phyloP scores from a whole-genome alignment of 2,113 vertebrate genomes.

The Nothoprocta pentlandii region DNA sequence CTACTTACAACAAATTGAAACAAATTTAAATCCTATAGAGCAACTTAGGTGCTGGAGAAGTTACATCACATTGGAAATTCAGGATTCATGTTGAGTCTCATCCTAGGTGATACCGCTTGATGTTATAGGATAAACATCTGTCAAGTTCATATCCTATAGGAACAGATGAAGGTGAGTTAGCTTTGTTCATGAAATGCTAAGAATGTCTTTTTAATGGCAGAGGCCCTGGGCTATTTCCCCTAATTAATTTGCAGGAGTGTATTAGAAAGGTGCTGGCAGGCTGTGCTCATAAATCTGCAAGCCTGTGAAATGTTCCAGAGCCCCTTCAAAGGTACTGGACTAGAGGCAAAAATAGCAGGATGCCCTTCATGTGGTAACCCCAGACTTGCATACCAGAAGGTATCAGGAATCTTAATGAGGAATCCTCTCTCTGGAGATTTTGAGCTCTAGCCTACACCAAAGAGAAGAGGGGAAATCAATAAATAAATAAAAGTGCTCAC shows the following conservation, averaged over 20 bases:
- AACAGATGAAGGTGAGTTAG: slow-evolving; percentile 57
- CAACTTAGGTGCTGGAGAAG: not conserved
- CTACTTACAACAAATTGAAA: not conserved
- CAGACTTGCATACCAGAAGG: not conserved
- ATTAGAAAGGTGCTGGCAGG: slow-evolving; percentile 35
- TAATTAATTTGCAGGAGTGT: slow-evolving; percentile 55
- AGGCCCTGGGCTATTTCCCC: slow-evolving; percentile 41
- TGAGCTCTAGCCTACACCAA: slow-evolving; percentile 26
- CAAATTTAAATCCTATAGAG: not conserved
- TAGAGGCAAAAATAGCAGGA: slow-evolving; percentile 60
- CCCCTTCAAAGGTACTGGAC: slow-evolving; percentile 44
- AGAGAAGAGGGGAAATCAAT: not conserved
- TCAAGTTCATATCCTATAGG: slow-evolving; percentile 65
- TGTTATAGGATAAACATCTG: slow-evolving; percentile 59
- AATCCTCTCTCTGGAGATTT: not conserved
- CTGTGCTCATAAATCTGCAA: slow-evolving; percentile 41
- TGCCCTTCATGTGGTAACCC: slow-evolving; percentile 59
- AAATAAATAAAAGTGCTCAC: slow-evolving; percentile 20
- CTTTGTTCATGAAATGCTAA: slow-evolving; percentile 64
- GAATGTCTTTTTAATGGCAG: slow-evolving; percentile 57
- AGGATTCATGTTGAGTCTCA: slow-evolving; percentile 10
- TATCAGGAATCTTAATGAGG: slow-evolving; percentile 16
- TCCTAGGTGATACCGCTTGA: not conserved
- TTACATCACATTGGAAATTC: not conserved
- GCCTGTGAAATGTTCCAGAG: slow-evolving; percentile 10